Conservation (phyloP, 1,140 invertebrate species). For the Drosophila guanche region DNA sequence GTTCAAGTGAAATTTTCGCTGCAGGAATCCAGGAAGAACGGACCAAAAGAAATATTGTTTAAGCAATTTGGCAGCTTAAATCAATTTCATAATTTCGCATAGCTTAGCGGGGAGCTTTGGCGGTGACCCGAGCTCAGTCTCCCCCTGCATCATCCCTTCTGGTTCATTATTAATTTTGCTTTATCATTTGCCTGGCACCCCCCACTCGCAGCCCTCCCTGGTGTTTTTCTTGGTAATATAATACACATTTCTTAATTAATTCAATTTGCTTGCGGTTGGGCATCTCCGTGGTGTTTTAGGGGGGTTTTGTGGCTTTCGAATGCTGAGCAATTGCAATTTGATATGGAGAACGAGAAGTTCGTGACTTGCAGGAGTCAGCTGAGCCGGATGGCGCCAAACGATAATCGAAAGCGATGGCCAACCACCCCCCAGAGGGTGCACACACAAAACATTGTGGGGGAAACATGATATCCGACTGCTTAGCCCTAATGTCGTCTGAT, state of each 20-base stretch:
- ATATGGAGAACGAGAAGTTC: conserved; percentile 40
- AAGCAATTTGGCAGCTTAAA: conserved; percentile 64
- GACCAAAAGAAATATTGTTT: conserved; percentile 33
- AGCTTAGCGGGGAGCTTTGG: conserved; percentile 40
- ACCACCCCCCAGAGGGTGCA: conserved; percentile 11
- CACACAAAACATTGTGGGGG: not conserved
- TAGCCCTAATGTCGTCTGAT: conserved; percentile 15
- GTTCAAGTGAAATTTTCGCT: conserved; percentile 42
- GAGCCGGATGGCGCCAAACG: not conserved
- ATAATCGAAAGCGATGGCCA: conserved; percentile 21
- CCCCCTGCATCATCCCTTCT: conserved; percentile 2
- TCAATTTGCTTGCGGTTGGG: conserved; percentile 55
- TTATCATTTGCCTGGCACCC: not conserved
- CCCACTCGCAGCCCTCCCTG: conserved; percentile 4
- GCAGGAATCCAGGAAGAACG: not conserved
- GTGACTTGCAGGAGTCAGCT: conserved; percentile 38
- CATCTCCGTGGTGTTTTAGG: conserved; percentile 1
- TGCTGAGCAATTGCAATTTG: conserved; percentile 61
- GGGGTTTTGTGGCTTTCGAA: conserved; percentile 35
- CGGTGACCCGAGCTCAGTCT: conserved; percentile 16
- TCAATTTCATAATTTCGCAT: conserved; percentile 70
- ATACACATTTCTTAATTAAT: conserved; percentile 76
- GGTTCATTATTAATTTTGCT: conserved; percentile 39
- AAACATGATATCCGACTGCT: no score
- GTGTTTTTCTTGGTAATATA: conserved; percentile 55